Base-by-base conservation (phyloP, 2,888 invertebrate genomes). In the Aspidiotus rigidus region DNA sequence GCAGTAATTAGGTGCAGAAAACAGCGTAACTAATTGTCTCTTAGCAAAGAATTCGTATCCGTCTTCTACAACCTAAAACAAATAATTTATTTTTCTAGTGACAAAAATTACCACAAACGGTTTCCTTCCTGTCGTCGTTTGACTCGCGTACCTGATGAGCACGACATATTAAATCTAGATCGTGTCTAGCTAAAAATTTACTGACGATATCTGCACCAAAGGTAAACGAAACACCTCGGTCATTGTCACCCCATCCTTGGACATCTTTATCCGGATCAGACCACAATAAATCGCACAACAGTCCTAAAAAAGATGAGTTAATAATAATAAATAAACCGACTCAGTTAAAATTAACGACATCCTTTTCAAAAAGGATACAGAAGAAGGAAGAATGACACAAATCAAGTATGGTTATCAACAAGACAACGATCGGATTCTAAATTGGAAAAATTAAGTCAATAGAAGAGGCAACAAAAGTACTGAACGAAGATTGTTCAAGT, bases 1-100 rank as follows among this genome's bases (percentile, higher is more conserved):
- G 78, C 94, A 95, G 78, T 94, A 94, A 79, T 97, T 97, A 41
- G 96, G 96, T 59, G 96, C 96, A n/a, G 97, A 98, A 81, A 99
- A 99, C 69, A 98, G 81, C 1, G 98, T 99, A 69, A 99, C 98
- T 77, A 99, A 83, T 79, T 98, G 97, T 72, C 98, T 84, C 79
- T 99, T 98, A 15, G 98, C 97, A 80, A 98, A 98, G 81, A 98
- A 99, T 78, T 99, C 98, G 78, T 99, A 99, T 2, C 98, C 98
- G 80, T 99, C 98, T 80, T 98, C 98, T 62, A 98, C 98, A 59
- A 93, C 93, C 86, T 89, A 77, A 13, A 73, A 72, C 13, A 7
- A 57, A 57, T 3, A 28, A 28, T 28, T 28, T 28, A 28, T 28
- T 28, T 28, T 28, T 28, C 28, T 28, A 3, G 28, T 3, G 28